Conservation (phyloP, 2,888 invertebrate species). For the Nasonovia ribisnigri region DNA sequence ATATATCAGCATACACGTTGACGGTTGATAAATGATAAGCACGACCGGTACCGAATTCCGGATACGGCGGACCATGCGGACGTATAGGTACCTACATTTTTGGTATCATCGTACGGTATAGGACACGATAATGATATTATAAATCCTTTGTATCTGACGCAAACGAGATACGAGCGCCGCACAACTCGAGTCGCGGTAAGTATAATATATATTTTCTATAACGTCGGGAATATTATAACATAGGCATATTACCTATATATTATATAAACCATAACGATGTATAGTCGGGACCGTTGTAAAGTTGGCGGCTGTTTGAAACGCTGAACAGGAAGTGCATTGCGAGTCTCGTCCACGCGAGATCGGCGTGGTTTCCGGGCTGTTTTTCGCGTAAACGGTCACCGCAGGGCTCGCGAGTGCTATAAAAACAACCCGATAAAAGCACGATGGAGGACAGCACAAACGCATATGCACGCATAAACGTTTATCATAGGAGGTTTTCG, state of each 20-base stretch:
- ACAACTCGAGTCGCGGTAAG: not conserved
- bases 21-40: not conserved
- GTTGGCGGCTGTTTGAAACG: not conserved
- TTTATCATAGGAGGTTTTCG: not conserved
- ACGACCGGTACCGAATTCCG: not conserved
- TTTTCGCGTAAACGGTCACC: not conserved
- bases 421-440: slow-evolving; percentile 12
- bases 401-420: not conserved
- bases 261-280: not conserved
- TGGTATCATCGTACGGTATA: no score
- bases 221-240: not conserved
- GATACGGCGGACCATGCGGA: not conserved
- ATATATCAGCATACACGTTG: not conserved
- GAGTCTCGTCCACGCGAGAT: not conserved
- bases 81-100: not conserved
- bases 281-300: not conserved
- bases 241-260: not conserved
- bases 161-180: not conserved
- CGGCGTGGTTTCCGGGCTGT: not conserved
- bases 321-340: not conserved
- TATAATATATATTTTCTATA: not conserved
- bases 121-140: not conserved
- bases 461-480: not conserved
- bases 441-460: not conserved
- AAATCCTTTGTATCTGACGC: not conserved